phyloP scores from a whole-genome alignment of 2,797 vertebrate genomes.

The Chelon labrosus region DNA sequence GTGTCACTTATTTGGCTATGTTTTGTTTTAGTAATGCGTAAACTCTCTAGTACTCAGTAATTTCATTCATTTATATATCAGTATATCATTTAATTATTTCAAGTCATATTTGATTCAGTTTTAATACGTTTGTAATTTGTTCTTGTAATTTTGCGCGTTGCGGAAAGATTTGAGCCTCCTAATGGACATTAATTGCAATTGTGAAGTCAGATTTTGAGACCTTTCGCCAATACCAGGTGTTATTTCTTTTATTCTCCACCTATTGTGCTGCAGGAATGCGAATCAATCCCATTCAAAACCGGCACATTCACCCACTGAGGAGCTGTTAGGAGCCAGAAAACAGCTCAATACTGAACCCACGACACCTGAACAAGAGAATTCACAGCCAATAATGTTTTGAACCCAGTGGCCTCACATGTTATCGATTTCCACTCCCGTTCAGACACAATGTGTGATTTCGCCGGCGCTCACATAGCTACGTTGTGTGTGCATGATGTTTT shows the following conservation, averaged over 20 bases:
- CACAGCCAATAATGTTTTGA: constrained; percentile 57
- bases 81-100: too few relatives aligned
- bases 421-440: constrained; percentile 50
- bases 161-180: neutral
- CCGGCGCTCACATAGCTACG: constrained; percentile 28
- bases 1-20: too few relatives aligned
- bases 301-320: constrained; percentile 25
- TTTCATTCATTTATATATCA: too few relatives aligned
- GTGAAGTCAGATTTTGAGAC: neutral
- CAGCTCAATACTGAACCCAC: constrained; percentile 60
- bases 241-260: constrained; percentile 8
- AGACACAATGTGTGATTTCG: constrained; percentile 34
- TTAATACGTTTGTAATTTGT: too few relatives aligned
- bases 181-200: neutral
- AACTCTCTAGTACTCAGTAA: neutral
- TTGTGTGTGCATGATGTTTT: constrained; percentile 25
- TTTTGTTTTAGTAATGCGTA: neutral
- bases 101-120: too few relatives aligned
- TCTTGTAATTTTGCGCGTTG: neutral
- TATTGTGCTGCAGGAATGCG: constrained; percentile 11
- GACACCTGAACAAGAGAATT: constrained; percentile 61
- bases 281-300: constrained; percentile 45
- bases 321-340: constrained; percentile 55
- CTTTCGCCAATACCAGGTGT: neutral
- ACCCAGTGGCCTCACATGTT: constrained; percentile 46